Evolutionary conservation across 2,797 vertebrate species (phyloP), one percentile per base, ranked within the genome.

Genomic region (Lepidocolaptes lacrymiger): DNA sequence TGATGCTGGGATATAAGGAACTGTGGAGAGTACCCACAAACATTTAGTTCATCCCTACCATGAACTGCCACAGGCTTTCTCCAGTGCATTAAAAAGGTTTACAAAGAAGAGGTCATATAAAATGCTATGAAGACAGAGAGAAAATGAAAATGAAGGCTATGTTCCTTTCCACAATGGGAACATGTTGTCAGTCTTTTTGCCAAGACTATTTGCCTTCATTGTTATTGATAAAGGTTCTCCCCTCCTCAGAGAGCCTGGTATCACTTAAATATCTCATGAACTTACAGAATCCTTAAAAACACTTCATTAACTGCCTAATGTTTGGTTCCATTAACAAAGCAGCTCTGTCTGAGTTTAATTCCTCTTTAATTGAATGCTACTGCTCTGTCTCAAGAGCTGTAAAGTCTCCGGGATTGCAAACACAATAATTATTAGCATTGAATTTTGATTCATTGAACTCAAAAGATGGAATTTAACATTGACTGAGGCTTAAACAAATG

Each of bases 361-460:
- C 27, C 17, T 78, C 62, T 92, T 55, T 88, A 94, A 73, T 6
- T 85, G 75, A 89, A 87, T 75, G 51, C 23, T 87, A 28, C 51
- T 72, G 36, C 30, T 88, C 66, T 51, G 23, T 49, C 85, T 90
- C 79, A 62, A 72, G 64, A n/a, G 62, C n/a, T 64, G 36, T 63
- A 72, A 91, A 85, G 23, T 49, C n/a, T 71, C 39, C 76, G 51
- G 32, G 51, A 77, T 9, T 89, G n/a, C 39, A 95, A 80, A 85
- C 51, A 69, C 41, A 81, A 36, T 74, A 81, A 90, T 72, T 93
- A 90, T 87, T 73, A 89, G 30, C 41, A n/a, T 28, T 68, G 36
- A 22, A 8, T 75, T 94, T 92, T 88, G 62, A 89, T 75, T 91
- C 71, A 78, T 54, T 94, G 59, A 87, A 89, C 56, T 74, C 68